Base-by-base conservation (phyloP, 2,888 invertebrate species). In the Cordilura impudica region DNA sequence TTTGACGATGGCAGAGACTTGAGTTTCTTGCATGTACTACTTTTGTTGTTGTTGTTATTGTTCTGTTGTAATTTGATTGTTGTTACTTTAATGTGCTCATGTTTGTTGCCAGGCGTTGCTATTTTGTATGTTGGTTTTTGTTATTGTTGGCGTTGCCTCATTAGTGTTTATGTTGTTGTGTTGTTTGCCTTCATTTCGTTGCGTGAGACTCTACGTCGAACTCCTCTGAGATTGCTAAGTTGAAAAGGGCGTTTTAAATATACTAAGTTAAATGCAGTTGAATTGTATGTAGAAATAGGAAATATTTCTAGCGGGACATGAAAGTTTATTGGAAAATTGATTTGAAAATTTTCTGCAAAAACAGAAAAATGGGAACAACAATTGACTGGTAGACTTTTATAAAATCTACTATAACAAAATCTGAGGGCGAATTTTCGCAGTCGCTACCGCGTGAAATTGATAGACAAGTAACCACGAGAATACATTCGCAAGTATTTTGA, bases 81-180 rank as follows among this genome's bases (percentile, higher is more conserved):
- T 35, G 35, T n/a, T 56, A 29, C 18, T 49, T 26, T 31, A 12
- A 43, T n/a, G 35, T 26, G 12, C 53, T 63, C 61, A 63, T 67
- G 51, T 71, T 71, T 75, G 79, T 79, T 79, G 67, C 79, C 79
- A 79, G 79, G 79, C 79, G 79, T 79, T 79, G 74, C 71, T 79
- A 14, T 74, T 66, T 69, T 65, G 6, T 31, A 66, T 51, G 73
- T 78, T 78, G 58, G 78, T 63, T 47, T 26, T 21, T 51, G 29
- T 78, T 70, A 8, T 63, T 49, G 61, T 60, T 63, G 29, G 49
- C 19, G 39, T 45, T 43, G 39, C 23, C 19, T 16, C 47, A 69
- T 39, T 58, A 31, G 49, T 23, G 53, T 23, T 39, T 23, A 14
- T 8, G 18, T 54, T 43, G 8, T 4, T 14, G 23, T 23, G n/a